Evolutionary conservation across 2,797 vertebrate genomes (phyloP), one percentile per base, ranked within the genome.

Genomic region (Bufotes viridis): DNA sequence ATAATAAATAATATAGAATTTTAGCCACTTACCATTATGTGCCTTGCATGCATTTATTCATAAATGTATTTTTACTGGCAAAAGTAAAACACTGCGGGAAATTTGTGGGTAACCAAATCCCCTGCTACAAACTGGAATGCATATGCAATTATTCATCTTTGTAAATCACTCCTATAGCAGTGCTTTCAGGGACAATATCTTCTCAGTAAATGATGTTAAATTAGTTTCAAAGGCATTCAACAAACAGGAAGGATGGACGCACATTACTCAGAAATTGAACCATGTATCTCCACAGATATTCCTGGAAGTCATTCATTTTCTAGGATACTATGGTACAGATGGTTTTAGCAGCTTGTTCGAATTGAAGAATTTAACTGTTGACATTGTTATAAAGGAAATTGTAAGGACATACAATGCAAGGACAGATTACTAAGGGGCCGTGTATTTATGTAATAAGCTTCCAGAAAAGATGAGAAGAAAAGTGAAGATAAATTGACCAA

Each of bases 281-380:
- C 53, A 55, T 57, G 29, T 79, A 70, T 84, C 42, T 65, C 53
- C 57, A 57, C 49, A 75, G 72, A 84, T 88, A 84, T 88, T 88
- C 87, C 75, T 84, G 76, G 82, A 88, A 85, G 76, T 26, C 63
- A 11, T 12, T 34, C 18, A 60, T 75, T 88, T 88, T 85, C 82
- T 58, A 88, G 76, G 82, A 88, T 88, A 63, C 80, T 85, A 57
- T 84, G 76, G 87, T 80, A 88, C 87, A 84, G 70, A 84, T 74
- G 63, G n/a, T 84, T 29, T 70, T 42, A 24, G 42, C 34, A 57
- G 14, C 15, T 61, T 65, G 70, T 26, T 51, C 76, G 34, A 75
- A 80, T 26, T 74, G 53, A 84, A 74, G 82, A 75, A 55, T 88
- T 29, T 78, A 84, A 72, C 65, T 88, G 55, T 84, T 88, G 81